Conservation (phyloP, 2,888 invertebrate genomes). For the Nasonia oneida region DNA sequence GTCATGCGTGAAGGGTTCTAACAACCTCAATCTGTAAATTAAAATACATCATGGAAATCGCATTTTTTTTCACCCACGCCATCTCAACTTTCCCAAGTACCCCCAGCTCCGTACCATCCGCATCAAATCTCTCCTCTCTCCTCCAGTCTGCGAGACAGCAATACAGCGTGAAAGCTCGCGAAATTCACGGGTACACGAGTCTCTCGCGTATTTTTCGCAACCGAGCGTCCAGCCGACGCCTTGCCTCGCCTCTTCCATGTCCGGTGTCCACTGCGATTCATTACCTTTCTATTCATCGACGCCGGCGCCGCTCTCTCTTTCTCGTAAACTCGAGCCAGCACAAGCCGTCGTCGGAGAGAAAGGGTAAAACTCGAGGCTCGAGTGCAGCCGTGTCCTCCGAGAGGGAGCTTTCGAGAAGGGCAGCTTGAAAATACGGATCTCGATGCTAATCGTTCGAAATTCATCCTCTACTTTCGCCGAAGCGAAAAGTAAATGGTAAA, state of each 20-base stretch:
- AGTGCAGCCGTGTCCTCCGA: constrained; percentile 22
- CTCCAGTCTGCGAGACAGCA: neutral
- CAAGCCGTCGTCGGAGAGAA: constrained; percentile 41
- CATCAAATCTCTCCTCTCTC: neutral
- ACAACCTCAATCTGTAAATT: too few species aligned
- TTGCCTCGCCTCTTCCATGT: constrained; percentile 79
- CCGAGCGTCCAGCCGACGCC: constrained; percentile 73
- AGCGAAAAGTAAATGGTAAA: neutral
- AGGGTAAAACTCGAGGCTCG: neutral
- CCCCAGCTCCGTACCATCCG: neutral
- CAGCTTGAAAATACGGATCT: neutral
- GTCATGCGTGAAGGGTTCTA: too few species aligned
- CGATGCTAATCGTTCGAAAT: neutral
- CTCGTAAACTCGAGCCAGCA: constrained; percentile 67
- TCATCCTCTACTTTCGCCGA: neutral
- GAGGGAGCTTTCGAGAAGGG: neutral
- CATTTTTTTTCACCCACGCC: neutral
- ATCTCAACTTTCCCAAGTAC: neutral
- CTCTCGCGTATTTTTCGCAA: constrained; percentile 72
- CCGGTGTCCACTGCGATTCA: constrained; percentile 78
- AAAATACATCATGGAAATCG: neutral
- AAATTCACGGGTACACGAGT: constrained; percentile 34
- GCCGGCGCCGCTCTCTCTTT: constrained; percentile 62
- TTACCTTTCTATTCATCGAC: constrained; percentile 79
- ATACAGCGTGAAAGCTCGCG: neutral